Evolutionary conservation across 1,140 invertebrate genomes (phyloP).

Genomic region (Bursaphelenchus mucronatus): DNA sequence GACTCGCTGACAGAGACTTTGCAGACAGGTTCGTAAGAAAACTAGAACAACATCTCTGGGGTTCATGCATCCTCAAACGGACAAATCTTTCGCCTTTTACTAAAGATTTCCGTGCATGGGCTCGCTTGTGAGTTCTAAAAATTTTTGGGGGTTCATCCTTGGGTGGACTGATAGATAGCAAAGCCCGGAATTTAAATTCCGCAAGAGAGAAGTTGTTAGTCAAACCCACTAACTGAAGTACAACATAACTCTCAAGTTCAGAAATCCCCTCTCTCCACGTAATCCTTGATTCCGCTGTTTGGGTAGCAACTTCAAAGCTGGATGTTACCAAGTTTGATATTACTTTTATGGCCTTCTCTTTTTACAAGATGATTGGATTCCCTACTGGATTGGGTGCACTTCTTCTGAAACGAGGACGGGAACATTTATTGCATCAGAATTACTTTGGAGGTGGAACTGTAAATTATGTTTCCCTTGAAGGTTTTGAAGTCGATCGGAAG

Average conservation of each 20-base stretch:
- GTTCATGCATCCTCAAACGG: too few relatives aligned
- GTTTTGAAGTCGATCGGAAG: slow-evolving; percentile 8
- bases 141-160: too few relatives aligned
- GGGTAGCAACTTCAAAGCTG: slow-evolving; percentile 73
- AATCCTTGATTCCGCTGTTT: slow-evolving; percentile 79
- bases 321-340: slow-evolving; percentile 72
- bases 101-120: slow-evolving; percentile 30
- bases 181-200: too few relatives aligned
- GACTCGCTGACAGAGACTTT: too few relatives aligned
- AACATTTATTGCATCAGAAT: slow-evolving; percentile 67
- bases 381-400: slow-evolving; percentile 82
- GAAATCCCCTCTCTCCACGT: slow-evolving; percentile 65
- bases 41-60: too few relatives aligned
- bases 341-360: slow-evolving; percentile 85
- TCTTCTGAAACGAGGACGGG: slow-evolving; percentile 69
- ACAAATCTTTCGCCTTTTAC: slow-evolving; percentile 33
- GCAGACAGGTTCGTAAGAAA: too few relatives aligned
- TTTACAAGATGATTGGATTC: slow-evolving; percentile 97
- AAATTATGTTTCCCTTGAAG: slow-evolving; percentile 33
- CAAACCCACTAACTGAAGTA: too few relatives aligned
- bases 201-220: too few relatives aligned
- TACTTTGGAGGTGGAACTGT: slow-evolving; percentile 76
- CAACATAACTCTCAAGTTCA: background rate
- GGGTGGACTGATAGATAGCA: too few relatives aligned
- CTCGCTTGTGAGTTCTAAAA: too few relatives aligned